Conservation (phyloP, 2,113 vertebrate species). For the Corythoichthys intestinalis region DNA sequence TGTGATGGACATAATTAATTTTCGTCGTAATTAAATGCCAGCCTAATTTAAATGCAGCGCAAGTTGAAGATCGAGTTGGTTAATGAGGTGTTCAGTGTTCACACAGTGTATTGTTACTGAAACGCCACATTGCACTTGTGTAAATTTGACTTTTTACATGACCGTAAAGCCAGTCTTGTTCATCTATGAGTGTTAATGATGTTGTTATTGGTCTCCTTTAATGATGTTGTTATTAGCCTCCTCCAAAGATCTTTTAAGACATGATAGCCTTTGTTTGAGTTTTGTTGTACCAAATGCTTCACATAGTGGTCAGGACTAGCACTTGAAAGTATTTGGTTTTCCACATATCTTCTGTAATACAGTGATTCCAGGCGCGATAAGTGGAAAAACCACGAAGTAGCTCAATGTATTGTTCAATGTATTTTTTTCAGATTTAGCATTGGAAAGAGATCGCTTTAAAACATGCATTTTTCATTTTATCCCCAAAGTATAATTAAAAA, state of each 20-base stretch:
- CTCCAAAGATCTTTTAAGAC: not conserved
- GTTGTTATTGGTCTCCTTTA: not conserved
- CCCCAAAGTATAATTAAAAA: too few relatives aligned
- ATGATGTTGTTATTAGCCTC: not conserved
- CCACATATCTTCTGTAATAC: too few relatives aligned
- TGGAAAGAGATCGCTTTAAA: too few relatives aligned
- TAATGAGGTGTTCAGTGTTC: constrained; percentile 27
- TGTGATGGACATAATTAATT: constrained; percentile 17
- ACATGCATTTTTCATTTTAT: too few relatives aligned
- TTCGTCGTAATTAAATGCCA: constrained; percentile 20
- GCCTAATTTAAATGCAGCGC: constrained; percentile 4
- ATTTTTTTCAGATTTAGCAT: too few relatives aligned
- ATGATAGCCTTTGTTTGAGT: too few relatives aligned
- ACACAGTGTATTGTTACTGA: constrained; percentile 8
- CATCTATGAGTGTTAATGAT: not conserved
- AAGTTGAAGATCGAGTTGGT: constrained; percentile 14
- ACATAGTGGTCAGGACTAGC: too few relatives aligned
- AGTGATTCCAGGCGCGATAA: too few relatives aligned
- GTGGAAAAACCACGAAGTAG: too few relatives aligned
- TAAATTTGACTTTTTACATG: constrained; percentile 56
- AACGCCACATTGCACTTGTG: constrained; percentile 34
- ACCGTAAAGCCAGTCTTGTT: constrained; percentile 24
- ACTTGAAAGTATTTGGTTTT: too few relatives aligned
- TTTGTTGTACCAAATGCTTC: not conserved
- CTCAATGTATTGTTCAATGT: too few relatives aligned